Base-by-base conservation (phyloP, 2,888 invertebrate genomes). In the Aphrophora alni region DNA sequence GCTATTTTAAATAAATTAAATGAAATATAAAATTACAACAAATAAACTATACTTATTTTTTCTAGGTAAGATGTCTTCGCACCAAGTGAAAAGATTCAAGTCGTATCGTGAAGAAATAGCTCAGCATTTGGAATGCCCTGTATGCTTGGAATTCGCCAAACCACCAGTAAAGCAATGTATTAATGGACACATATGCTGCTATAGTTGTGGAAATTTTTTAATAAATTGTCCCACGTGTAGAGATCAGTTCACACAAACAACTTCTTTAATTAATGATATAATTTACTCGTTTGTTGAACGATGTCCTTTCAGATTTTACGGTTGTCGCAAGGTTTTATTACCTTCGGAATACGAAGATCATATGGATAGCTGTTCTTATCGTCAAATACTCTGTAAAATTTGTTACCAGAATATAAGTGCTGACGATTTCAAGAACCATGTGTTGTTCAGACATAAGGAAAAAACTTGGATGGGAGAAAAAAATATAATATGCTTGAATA, bases 141-240 rank as follows among this genome's bases (percentile, higher is more conserved):
- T 77, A 10, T 77, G 77, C 12, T 26, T 71, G 25, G 38, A 77
- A 0, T 17, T 77, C 14, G 77, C 77, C 24, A 70, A 77, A 17
- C n/a, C 38, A 38, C 77, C 77, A 8, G 69, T 77, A 25, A 38
- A 59, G 71, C 77, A 77, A 17, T 77, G 77, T 38, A 38, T 25
- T 26, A 70, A 77, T 14, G 77, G 77, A 0, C 77, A 77, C 27
- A 77, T 77, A 25, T 25, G 38, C 8, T 77, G 77, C 14, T 38
- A 25, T 0, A 27, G 12, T 2, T 77, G 77, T 38, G 26, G 70
- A 25, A 44, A 77, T 14, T 44, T 27, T 21, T 44, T 77, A 3
- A n/a, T 8, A 0, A 24, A 77, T 12, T 77, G 77, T 25, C 71
- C 77, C 44, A 33, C 71, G 12, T 77, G 77, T 38, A 38, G 77